Conservation (phyloP, 2,113 vertebrate genomes). For the Callionymus lyra region DNA sequence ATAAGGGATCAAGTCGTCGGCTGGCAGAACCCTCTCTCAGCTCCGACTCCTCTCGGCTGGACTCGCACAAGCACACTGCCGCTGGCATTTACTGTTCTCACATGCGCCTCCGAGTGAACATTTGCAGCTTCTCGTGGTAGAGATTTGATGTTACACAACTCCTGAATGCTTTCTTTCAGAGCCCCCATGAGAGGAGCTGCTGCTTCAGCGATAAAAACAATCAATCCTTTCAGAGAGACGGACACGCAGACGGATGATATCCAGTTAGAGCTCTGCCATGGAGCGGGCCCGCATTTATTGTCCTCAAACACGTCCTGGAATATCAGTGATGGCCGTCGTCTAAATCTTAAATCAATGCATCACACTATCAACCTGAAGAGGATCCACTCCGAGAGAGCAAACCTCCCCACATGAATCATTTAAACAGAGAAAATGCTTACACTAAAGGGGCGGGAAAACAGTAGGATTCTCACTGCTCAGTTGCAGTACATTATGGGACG, state of each 20-base stretch:
- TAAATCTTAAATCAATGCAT: slow-evolving; percentile 11
- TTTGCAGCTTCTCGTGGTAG: slow-evolving; percentile 18
- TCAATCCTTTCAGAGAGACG: slow-evolving; percentile 48
- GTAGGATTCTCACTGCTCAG: slow-evolving; percentile 1
- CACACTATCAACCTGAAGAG: slow-evolving; percentile 2
- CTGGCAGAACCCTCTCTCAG: slow-evolving; percentile 18
- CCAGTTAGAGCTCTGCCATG: slow-evolving; percentile 2
- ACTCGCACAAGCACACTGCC: slow-evolving; percentile 5
- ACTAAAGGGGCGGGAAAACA: too few species aligned
- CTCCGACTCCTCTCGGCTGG: not conserved
- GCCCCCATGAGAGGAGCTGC: slow-evolving; percentile 36
- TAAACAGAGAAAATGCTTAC: slow-evolving; percentile 7
- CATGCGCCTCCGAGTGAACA: slow-evolving; percentile 22
- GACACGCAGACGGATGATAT: slow-evolving; percentile 13
- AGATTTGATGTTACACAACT: slow-evolving; percentile 47
- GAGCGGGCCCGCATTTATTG: slow-evolving; percentile 6
- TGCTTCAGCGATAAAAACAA: slow-evolving; percentile 55
- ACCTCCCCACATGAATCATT: slow-evolving; percentile 15
- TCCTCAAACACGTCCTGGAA: slow-evolving; percentile 1
- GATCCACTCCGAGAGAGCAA: slow-evolving; percentile 4
- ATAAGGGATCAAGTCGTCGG: slow-evolving; percentile 15
- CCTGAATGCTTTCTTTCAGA: slow-evolving; percentile 24
- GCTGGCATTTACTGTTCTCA: slow-evolving; percentile 13
- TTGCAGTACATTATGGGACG: slow-evolving; percentile 9
- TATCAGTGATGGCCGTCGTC: slow-evolving; percentile 1